Conservation (phyloP, 1,140 invertebrate genomes). For the Papilio dardanus region DNA sequence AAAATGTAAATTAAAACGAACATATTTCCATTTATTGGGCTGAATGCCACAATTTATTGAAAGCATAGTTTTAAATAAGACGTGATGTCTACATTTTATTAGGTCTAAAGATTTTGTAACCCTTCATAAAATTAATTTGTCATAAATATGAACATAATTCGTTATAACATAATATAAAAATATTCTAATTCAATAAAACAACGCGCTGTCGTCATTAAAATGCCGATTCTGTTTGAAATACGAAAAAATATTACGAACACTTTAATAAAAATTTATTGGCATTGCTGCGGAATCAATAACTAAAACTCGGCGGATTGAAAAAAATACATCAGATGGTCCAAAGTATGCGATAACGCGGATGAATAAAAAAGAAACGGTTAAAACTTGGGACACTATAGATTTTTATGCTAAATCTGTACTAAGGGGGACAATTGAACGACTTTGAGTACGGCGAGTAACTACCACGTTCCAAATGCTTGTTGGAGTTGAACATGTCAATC, state of each 20-base stretch:
- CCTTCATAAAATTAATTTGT: too few relatives aligned
- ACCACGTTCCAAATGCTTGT: too few relatives aligned
- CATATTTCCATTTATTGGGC: not conserved
- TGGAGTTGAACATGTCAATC: too few relatives aligned
- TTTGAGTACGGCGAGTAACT: too few relatives aligned
- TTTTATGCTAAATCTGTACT: too few relatives aligned
- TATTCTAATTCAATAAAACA: not conserved
- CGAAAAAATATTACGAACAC: constrained; percentile 12
- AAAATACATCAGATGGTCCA: not conserved
- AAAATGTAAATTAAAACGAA: not conserved
- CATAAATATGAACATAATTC: too few relatives aligned
- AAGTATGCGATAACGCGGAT: not conserved
- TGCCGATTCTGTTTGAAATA: constrained; percentile 9
- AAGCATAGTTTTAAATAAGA: not conserved
- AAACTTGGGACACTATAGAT: not conserved
- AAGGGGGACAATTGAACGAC: too few relatives aligned
- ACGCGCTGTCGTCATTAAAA: constrained; percentile 14
- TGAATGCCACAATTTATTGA: too few relatives aligned
- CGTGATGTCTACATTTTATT: too few relatives aligned
- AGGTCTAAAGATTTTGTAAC: not conserved
- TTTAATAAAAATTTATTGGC: constrained; percentile 13
- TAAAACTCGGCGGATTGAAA: constrained; percentile 5
- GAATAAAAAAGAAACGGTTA: not conserved
- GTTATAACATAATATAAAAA: not conserved
- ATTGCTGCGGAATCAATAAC: constrained; percentile 10